These are phyloP conservation scores for Aleiodes leptofemur DNA, from an alignment of 2,888 invertebrate genomes.

Conservation along the genomic window DNA sequence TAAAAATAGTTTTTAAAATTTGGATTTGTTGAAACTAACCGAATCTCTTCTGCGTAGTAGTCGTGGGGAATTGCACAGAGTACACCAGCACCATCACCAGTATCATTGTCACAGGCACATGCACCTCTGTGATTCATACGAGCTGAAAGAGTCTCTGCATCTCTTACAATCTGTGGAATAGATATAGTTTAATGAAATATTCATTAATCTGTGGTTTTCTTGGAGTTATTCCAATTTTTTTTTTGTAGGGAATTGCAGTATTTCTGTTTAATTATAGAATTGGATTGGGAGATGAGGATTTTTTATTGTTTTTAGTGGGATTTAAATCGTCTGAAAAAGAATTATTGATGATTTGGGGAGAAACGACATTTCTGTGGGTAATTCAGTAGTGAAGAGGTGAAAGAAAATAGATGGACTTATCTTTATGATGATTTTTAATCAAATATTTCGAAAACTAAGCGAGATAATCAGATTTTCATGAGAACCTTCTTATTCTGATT, in stretches of 20 bases:
- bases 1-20: slow-evolving; percentile 1
- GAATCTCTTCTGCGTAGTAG: slow-evolving; percentile 90
- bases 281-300: too few relatives aligned
- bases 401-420: too few relatives aligned
- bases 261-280: too few relatives aligned
- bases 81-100: slow-evolving; percentile 99
- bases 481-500: too few relatives aligned
- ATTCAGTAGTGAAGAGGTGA: too few relatives aligned
- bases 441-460: too few relatives aligned
- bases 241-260: neutral
- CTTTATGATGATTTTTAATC: too few relatives aligned
- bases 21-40: slow-evolving; percentile 76
- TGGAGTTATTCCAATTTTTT: neutral
- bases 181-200: slow-evolving; percentile 56
- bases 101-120: slow-evolving; percentile 99
- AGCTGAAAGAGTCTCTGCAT: slow-evolving; percentile 95
- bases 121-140: slow-evolving; percentile 99
- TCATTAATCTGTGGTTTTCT: neutral
- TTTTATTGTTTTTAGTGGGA: too few relatives aligned
- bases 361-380: too few relatives aligned
- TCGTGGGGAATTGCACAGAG: slow-evolving; percentile 97
- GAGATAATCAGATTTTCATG: too few relatives aligned
- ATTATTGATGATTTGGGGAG: neutral
- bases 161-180: slow-evolving; percentile 87
- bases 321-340: too few relatives aligned